Conservation (phyloP, 2,888 invertebrate species). For the Tillus elongatus region DNA sequence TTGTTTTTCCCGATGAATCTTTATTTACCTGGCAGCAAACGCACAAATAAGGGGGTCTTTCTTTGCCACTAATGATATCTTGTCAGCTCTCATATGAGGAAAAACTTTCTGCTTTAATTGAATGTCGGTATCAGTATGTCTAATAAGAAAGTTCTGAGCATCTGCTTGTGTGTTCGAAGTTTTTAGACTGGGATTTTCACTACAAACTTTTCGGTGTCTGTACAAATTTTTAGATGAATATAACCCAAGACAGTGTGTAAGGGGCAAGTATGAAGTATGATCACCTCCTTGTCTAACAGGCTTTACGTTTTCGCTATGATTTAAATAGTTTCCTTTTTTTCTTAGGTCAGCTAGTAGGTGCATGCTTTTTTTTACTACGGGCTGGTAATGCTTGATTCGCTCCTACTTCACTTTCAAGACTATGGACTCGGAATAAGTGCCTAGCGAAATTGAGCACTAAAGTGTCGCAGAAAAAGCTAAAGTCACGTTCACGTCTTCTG, state of each 20-base stretch:
- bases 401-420: constrained; percentile 9
- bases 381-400: constrained; percentile 7
- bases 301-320: constrained; percentile 5
- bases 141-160: constrained; percentile 12
- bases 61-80: constrained; percentile 15
- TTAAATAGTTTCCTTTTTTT: constrained; percentile 13
- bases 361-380: constrained; percentile 10
- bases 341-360: constrained; percentile 7
- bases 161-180: constrained; percentile 8
- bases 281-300: not conserved
- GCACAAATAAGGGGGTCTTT: constrained; percentile 16
- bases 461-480: constrained; percentile 8
- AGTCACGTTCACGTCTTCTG: constrained; percentile 5
- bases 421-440: constrained; percentile 10
- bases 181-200: constrained; percentile 5
- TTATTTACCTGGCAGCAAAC: constrained; percentile 16
- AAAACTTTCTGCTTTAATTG: constrained; percentile 14
- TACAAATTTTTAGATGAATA: too few relatives aligned
- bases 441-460: constrained; percentile 9
- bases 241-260: constrained; percentile 10
- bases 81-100: constrained; percentile 17
- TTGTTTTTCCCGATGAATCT: constrained; percentile 17
- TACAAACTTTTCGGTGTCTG: constrained; percentile 9
- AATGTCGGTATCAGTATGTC: constrained; percentile 6
- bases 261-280: constrained; percentile 5